phyloP scores from a whole-genome alignment of 2,797 vertebrate genomes.

The Philypnodon macrostomus region DNA sequence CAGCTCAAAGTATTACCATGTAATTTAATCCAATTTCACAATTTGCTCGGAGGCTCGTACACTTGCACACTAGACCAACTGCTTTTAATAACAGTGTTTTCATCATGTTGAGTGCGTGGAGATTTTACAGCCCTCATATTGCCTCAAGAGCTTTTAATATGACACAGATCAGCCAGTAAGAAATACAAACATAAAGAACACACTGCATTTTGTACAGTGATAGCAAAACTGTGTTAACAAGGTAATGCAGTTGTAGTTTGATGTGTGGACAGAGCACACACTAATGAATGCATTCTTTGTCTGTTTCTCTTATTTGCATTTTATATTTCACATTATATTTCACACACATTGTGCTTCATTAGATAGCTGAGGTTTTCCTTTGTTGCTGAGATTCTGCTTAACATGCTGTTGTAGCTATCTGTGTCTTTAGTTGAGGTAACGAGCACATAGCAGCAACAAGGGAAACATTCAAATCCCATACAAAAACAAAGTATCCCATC shows the following conservation, averaged over 20 bases:
- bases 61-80: conserved; percentile 28
- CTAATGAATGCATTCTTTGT: conserved; percentile 72
- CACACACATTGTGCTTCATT: conserved; percentile 66
- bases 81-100: conserved; percentile 26
- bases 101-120: conserved; percentile 11
- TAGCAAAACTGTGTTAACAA: conserved; percentile 8
- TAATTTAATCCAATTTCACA: conserved; percentile 58
- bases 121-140: conserved; percentile 16
- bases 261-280: conserved; percentile 60
- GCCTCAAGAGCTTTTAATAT: conserved; percentile 15
- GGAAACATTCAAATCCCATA: conserved; percentile 18
- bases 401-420: conserved; percentile 56
- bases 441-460: conserved; percentile 46
- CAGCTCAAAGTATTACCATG: conserved; percentile 48
- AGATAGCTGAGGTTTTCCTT: conserved; percentile 71
- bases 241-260: conserved; percentile 51
- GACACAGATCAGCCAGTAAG: conserved; percentile 7
- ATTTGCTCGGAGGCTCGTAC: conserved; percentile 35
- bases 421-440: conserved; percentile 69
- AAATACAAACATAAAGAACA: conserved; percentile 8
- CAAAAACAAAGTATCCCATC: conserved; percentile 7
- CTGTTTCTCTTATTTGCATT: conserved; percentile 77
- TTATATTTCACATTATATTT: conserved; percentile 80
- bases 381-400: conserved; percentile 67
- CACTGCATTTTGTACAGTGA: conserved; percentile 16